Conservation (phyloP, 2,113 vertebrate genomes). For the human region DNA sequence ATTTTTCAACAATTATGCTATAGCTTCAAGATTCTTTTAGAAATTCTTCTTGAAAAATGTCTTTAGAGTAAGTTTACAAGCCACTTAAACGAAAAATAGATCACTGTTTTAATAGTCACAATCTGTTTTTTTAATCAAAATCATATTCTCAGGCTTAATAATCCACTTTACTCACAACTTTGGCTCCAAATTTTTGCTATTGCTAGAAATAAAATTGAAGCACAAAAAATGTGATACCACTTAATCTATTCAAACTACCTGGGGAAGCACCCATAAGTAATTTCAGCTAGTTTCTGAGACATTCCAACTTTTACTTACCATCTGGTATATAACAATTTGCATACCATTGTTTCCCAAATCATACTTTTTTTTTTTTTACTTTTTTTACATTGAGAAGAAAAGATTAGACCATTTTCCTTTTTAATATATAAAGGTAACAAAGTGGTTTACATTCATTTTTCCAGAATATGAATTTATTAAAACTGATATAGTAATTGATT, state of each 20-base stretch:
- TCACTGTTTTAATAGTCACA: background rate
- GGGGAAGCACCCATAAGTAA: background rate
- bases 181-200: background rate
- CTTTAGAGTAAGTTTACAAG: background rate
- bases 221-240: background rate
- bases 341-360: background rate
- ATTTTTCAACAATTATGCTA: background rate
- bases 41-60: background rate
- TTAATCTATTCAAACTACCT: background rate
- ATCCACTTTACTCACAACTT: background rate
- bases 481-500: background rate
- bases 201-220: conserved; percentile 3
- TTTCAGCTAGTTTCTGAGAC: background rate
- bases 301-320: background rate
- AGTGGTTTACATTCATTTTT: background rate
- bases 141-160: background rate
- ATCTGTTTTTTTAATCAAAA: background rate
- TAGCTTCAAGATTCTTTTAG: background rate
- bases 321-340: background rate
- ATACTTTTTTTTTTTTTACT: background rate
- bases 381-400: background rate
- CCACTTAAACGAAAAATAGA: background rate
- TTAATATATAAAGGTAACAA: background rate
- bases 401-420: background rate
- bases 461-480: background rate